A percentile compares a stretch with the other conserved stretches of the same genome.
phyloP scores from a whole-genome alignment of 2,797 vertebrate species.

The Sphenopsis melanotis region DNA sequence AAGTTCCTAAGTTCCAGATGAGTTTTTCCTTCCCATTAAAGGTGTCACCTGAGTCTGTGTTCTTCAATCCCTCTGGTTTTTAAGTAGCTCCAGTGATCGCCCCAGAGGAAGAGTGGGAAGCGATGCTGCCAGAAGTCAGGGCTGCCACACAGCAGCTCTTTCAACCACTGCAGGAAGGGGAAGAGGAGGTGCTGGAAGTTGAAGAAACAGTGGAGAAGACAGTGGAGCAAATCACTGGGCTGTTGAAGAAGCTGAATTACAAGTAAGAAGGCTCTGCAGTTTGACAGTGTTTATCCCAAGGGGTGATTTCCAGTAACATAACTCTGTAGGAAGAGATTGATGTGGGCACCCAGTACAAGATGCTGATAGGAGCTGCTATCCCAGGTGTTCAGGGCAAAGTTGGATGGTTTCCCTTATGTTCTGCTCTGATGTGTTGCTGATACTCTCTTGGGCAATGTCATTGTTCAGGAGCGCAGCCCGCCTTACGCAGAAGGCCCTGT shows the following conservation, averaged over 20 bases:
- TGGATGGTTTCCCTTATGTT: background rate
- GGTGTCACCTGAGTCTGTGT: background rate
- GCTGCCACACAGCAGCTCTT: slow-evolving; percentile 77
- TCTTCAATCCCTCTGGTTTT: background rate
- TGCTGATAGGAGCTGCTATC: background rate
- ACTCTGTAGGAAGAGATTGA: background rate
- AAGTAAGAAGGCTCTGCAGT: slow-evolving; percentile 73
- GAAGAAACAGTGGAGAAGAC: slow-evolving; percentile 73
- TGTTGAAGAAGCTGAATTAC: slow-evolving; percentile 89
- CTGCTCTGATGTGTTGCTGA: background rate
- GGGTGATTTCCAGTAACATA: background rate
- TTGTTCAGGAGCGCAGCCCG: slow-evolving; percentile 81
- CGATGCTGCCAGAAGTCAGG: slow-evolving; percentile 90
- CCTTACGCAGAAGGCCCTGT: slow-evolving; percentile 77
- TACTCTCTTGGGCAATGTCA: background rate
- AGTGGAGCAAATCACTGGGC: slow-evolving; percentile 76
- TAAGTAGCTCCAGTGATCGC: slow-evolving; percentile 74
- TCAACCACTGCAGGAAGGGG: slow-evolving; percentile 60
- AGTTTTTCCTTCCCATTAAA: background rate
- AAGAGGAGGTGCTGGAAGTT: slow-evolving; percentile 48
- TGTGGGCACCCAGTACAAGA: accelerated
- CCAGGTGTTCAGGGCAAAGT: background rate
- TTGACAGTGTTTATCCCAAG: background rate
- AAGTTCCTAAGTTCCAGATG: background rate
- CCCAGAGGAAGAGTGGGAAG: slow-evolving; percentile 90